phyloP scores from a whole-genome alignment of 30 jellyfish, hydroid and myxozoan species.

The Aurelia sp. region DNA sequence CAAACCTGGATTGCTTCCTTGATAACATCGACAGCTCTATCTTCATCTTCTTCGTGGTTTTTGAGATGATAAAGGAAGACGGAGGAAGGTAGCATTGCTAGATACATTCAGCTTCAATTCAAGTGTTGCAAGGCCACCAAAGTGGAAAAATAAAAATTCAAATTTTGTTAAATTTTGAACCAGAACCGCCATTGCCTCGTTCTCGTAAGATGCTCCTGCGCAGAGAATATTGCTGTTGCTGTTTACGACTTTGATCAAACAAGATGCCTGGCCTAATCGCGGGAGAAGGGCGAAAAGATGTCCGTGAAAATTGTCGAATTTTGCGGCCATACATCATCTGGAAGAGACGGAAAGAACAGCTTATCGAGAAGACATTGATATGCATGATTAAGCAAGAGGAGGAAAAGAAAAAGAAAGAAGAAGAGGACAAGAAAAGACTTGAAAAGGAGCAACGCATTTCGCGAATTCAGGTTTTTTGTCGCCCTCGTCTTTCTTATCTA shows the following conservation, averaged over 20 bases:
- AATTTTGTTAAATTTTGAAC: background rate
- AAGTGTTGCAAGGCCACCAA: background rate
- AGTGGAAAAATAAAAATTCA: background rate
- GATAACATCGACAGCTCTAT: background rate
- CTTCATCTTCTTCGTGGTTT: no score
- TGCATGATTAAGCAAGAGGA: constrained; percentile 39
- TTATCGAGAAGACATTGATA: constrained; percentile 15
- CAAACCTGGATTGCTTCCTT: background rate
- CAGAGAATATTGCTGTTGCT: background rate
- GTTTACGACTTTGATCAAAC: background rate
- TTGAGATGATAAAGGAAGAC: background rate
- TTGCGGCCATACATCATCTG: constrained; percentile 57
- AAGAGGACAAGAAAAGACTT: constrained; percentile 14
- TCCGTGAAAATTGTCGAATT: constrained; percentile 59
- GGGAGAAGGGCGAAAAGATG: constrained; percentile 47
- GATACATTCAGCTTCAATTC: no score
- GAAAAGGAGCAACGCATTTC: constrained; percentile 23
- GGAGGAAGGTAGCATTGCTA: background rate
- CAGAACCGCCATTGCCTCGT: background rate
- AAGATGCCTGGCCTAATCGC: constrained; percentile 43
- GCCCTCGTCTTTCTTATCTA: no score
- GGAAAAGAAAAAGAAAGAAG: constrained; percentile 46
- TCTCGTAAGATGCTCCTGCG: no score
- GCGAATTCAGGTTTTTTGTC: constrained; percentile 27
- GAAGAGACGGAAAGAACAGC: constrained; percentile 54